These are phyloP conservation scores for Cantharis flavilabris DNA, from an alignment of 2,888 invertebrate genomes.

Conservation along the genomic window DNA sequence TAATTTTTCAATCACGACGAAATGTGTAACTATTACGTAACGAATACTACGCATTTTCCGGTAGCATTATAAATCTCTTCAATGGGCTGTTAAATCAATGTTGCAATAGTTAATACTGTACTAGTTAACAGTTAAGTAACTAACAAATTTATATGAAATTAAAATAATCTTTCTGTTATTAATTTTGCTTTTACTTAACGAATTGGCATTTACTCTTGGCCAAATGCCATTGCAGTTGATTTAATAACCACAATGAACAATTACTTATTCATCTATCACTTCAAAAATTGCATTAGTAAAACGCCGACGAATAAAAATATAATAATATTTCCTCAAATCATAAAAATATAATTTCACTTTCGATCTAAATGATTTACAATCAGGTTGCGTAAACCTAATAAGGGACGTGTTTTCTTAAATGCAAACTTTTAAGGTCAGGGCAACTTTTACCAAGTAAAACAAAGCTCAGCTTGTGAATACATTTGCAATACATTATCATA, in stretches of 20 bases:
- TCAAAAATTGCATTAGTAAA: background rate
- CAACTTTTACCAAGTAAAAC: constrained; percentile 31
- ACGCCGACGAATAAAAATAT: background rate
- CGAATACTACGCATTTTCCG: background rate
- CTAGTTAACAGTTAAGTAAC: background rate
- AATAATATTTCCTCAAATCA: background rate
- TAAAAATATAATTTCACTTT: constrained; percentile 3
- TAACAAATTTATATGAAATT: background rate
- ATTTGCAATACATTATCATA: background rate
- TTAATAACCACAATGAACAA: background rate
- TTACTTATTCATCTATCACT: background rate
- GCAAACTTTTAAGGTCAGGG: constrained; percentile 34
- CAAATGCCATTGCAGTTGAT: background rate
- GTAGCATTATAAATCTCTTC: constrained; percentile 1
- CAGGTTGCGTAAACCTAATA: constrained; percentile 3
- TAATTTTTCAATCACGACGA: background rate
- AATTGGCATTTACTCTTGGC: background rate
- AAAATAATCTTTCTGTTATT: background rate
- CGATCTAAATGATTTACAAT: constrained; percentile 10
- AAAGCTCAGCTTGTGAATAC: background rate
- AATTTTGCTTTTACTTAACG: background rate
- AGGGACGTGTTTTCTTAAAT: constrained; percentile 5
- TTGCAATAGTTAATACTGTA: background rate
- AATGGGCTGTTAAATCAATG: background rate
- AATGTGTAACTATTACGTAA: background rate